Percentiles rank a stretch among this genome's conserved stretches.
These are phyloP conservation scores for Meiosimyza platycephala DNA, from an alignment of 2,888 invertebrate species.

Conservation along the genomic window DNA sequence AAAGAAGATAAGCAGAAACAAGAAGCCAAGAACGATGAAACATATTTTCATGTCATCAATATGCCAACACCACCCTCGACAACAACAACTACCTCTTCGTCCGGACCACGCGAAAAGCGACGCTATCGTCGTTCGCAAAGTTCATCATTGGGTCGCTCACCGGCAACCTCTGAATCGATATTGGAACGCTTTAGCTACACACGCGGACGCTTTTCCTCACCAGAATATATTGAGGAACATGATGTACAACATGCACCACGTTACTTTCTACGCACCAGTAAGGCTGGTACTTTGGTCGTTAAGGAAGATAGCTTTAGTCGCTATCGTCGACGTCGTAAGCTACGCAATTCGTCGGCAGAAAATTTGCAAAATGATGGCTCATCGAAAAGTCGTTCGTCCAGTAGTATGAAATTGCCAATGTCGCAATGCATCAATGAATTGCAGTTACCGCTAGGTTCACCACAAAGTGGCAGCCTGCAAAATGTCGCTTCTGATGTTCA, in stretches of 20 bases:
- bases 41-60: constrained; percentile 3
- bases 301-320: constrained; percentile 67
- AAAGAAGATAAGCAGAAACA: constrained; percentile 45
- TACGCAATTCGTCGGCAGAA: constrained; percentile 54
- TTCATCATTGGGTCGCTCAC: constrained; percentile 46
- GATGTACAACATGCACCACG: constrained; percentile 54
- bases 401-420: constrained; percentile 28
- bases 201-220: constrained; percentile 62
- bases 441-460: neutral
- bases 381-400: constrained; percentile 41
- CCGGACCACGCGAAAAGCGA: constrained; percentile 58
- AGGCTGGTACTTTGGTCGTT: constrained; percentile 70
- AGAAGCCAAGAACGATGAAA: neutral
- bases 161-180: constrained; percentile 58
- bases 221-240: constrained; percentile 56
- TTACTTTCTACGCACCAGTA: constrained; percentile 69
- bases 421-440: neutral
- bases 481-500: constrained; percentile 20
- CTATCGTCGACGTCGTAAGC: constrained; percentile 59
- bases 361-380: constrained; percentile 46
- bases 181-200: constrained; percentile 63
- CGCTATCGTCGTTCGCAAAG: constrained; percentile 63
- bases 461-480: constrained; percentile 28
- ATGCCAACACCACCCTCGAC: constrained; percentile 53
- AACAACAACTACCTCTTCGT: constrained; percentile 51